Conservation (phyloP, 1,140 invertebrate species). For the Drosophila obscura region DNA sequence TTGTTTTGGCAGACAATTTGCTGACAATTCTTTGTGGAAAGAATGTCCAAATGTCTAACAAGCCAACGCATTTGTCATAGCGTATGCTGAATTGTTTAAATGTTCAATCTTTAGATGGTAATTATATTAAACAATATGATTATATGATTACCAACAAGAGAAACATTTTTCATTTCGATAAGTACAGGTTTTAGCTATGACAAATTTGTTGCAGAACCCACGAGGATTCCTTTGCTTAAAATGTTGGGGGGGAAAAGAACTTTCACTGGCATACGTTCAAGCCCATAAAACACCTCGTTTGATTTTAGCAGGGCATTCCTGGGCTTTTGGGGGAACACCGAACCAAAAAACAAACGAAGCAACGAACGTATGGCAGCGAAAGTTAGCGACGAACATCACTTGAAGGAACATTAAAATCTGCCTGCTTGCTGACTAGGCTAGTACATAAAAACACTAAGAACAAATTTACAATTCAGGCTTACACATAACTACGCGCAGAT, state of each 20-base stretch:
- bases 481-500: constrained; percentile 50
- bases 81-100: constrained; percentile 54
- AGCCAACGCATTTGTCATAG: constrained; percentile 38
- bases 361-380: constrained; percentile 36
- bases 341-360: constrained; percentile 41
- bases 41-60: constrained; percentile 51
- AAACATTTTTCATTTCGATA: constrained; percentile 76
- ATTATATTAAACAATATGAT: constrained; percentile 16
- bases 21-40: constrained; percentile 49
- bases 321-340: constrained; percentile 59
- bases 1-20: constrained; percentile 27
- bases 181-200: constrained; percentile 71
- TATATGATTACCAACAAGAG: constrained; percentile 54
- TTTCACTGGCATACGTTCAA: constrained; percentile 49
- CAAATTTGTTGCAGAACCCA: constrained; percentile 23
- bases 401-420: constrained; percentile 37
- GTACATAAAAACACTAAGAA: constrained; percentile 19
- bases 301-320: constrained; percentile 29
- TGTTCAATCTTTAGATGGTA: constrained; percentile 63
- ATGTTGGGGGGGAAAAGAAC: constrained; percentile 4
- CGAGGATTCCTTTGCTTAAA: constrained; percentile 4
- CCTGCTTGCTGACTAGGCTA: constrained; percentile 28
- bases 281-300: constrained; percentile 50
- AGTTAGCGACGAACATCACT: constrained; percentile 21
- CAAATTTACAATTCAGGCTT: constrained; percentile 48